phyloP scores from a whole-genome alignment of 2,113 vertebrate species.

The Macaca mulatta region DNA sequence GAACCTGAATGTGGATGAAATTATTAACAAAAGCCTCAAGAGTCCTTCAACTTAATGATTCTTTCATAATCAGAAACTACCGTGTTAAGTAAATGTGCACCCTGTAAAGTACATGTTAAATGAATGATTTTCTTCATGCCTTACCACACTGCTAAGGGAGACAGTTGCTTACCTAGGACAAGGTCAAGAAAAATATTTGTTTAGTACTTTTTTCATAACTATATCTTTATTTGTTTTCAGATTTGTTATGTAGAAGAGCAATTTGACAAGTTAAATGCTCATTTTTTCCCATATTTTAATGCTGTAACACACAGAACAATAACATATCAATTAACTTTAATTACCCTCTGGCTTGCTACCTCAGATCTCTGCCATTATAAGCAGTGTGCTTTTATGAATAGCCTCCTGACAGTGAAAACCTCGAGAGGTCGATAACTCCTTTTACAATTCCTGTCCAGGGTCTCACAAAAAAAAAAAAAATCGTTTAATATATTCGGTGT shows the following conservation, averaged over 20 bases:
- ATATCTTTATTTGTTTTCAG: background rate
- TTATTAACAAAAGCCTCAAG: constrained; percentile 31
- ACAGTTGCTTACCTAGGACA: background rate
- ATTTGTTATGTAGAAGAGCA: constrained; percentile 40
- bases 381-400: constrained; percentile 50
- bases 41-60: constrained; percentile 11
- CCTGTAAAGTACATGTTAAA: background rate
- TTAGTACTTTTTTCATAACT: background rate
- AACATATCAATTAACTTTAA: constrained; percentile 74
- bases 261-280: background rate
- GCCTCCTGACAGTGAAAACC: constrained; percentile 20
- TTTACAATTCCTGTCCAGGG: constrained; percentile 58
- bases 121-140: background rate
- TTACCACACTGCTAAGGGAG: background rate
- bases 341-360: constrained; percentile 17
- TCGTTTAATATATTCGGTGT: constrained; percentile 69
- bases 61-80: constrained; percentile 17
- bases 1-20: background rate
- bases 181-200: background rate
- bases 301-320: constrained; percentile 49
- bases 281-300: constrained; percentile 20
- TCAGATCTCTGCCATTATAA: constrained; percentile 32
- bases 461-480: constrained; percentile 70
- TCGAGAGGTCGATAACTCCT: constrained; percentile 46
- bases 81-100: background rate